Evolutionary conservation across 2,797 vertebrate species (phyloP).

Genomic region (Okamejei kenojei): DNA sequence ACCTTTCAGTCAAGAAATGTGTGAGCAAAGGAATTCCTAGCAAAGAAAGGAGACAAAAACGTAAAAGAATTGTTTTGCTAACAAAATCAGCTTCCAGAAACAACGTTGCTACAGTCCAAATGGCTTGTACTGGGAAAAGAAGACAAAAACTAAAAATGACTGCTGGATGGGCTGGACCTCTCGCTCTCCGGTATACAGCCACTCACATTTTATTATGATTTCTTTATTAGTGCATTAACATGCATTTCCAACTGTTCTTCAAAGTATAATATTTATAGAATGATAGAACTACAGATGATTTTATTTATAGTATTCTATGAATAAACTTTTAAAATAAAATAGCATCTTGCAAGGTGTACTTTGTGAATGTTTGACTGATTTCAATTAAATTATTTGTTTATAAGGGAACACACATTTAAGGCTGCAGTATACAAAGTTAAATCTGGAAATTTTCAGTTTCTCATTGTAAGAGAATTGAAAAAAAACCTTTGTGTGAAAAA

Average conservation of each 20-base stretch:
- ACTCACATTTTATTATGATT: constrained; percentile 14
- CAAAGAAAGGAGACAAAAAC: constrained; percentile 8
- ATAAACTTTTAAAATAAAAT: constrained; percentile 38
- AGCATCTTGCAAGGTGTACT: constrained; percentile 4
- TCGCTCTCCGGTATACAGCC: neutral
- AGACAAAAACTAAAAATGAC: neutral
- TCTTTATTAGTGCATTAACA: constrained; percentile 26
- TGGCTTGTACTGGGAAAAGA: neutral
- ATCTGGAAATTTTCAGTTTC: neutral
- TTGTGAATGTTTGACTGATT: neutral
- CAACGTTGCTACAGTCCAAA: neutral
- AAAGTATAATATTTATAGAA: constrained; percentile 36
- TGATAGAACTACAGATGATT: constrained; percentile 36
- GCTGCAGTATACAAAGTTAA: neutral
- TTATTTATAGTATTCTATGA: constrained; percentile 37
- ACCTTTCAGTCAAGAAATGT: constrained; percentile 33
- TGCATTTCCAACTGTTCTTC: constrained; percentile 33
- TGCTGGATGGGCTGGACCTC: neutral
- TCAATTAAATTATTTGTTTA: neutral
- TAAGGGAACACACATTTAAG: neutral
- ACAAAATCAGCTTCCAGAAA: constrained; percentile 21
- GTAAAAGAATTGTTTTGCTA: neutral
- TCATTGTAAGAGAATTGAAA: neutral
- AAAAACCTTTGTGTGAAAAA: neutral
- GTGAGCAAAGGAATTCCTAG: constrained; percentile 13